Evolutionary conservation across 2,888 invertebrate species (phyloP).

Genomic region (Acrobasis suavella): DNA sequence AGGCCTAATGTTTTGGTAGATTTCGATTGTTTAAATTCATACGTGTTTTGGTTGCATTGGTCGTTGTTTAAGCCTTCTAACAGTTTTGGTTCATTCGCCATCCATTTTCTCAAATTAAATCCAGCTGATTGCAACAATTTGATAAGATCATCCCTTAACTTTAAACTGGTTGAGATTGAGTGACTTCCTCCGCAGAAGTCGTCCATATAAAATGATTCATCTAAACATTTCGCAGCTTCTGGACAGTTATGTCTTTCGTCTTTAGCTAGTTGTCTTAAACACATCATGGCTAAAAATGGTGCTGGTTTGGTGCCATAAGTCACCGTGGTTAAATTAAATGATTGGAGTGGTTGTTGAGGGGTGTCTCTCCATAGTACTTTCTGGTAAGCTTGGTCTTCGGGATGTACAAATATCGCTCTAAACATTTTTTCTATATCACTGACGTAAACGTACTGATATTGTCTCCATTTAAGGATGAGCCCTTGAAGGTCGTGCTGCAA

Average conservation of each 20-base stretch:
- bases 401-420: constrained; percentile 22
- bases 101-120: constrained; percentile 26
- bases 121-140: constrained; percentile 4
- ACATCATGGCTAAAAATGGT: constrained; percentile 20
- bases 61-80: background rate
- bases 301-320: constrained; percentile 29
- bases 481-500: background rate
- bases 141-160: constrained; percentile 20
- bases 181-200: constrained; percentile 19
- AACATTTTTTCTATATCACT: background rate
- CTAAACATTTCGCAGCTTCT: constrained; percentile 21
- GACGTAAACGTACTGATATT: background rate
- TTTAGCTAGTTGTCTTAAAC: constrained; percentile 22
- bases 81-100: background rate
- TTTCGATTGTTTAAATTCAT: background rate
- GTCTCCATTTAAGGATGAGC: background rate
- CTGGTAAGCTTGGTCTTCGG: constrained; percentile 24
- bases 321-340: constrained; percentile 24
- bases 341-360: constrained; percentile 7
- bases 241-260: constrained; percentile 24
- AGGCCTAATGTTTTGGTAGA: constrained; percentile 16
- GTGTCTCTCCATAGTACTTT: constrained; percentile 26
- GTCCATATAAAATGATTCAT: constrained; percentile 25
- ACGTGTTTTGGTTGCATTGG: background rate
- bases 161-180: constrained; percentile 4